phyloP scores from a whole-genome alignment of 2,888 invertebrate genomes.

The Neocrepidodera transversa region DNA sequence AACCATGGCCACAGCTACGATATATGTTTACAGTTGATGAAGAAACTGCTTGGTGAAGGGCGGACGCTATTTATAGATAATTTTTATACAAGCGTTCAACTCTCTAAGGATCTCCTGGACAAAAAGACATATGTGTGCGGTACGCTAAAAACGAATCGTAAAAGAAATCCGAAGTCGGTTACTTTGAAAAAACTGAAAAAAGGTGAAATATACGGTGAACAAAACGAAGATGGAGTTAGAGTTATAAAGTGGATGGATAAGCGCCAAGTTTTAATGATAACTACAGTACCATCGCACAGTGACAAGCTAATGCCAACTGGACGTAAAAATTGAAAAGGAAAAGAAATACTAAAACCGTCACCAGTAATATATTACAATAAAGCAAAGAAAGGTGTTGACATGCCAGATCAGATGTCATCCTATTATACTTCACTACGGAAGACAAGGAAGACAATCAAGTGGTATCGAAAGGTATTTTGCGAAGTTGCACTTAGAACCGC shows the following conservation, averaged over 20 bases:
- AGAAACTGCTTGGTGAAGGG: conserved; percentile 19
- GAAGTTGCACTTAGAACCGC: conserved; percentile 10
- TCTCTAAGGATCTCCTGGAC: conserved; percentile 24
- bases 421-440: too few relatives aligned
- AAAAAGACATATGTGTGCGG: conserved; percentile 24
- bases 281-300: too few relatives aligned
- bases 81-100: conserved; percentile 27
- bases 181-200: conserved; percentile 19
- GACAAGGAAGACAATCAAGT: not conserved
- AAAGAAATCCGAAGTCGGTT: conserved; percentile 20
- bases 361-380: conserved; percentile 30
- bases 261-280: conserved; percentile 29
- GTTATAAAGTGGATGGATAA: conserved; percentile 33
- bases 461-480: conserved; percentile 15
- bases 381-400: conserved; percentile 31
- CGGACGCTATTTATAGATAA: conserved; percentile 24
- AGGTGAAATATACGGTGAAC: conserved; percentile 29
- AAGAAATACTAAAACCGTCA: conserved; percentile 31
- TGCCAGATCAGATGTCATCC: conserved; percentile 3
- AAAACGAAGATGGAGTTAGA: conserved; percentile 27
- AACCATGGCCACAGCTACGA: conserved; percentile 15
- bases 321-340: conserved; percentile 23
- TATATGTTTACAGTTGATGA: conserved; percentile 9
- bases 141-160: conserved; percentile 23
- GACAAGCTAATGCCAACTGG: conserved; percentile 21